phyloP scores from a whole-genome alignment of 2,888 invertebrate species.

The Epinotia brunnichana region DNA sequence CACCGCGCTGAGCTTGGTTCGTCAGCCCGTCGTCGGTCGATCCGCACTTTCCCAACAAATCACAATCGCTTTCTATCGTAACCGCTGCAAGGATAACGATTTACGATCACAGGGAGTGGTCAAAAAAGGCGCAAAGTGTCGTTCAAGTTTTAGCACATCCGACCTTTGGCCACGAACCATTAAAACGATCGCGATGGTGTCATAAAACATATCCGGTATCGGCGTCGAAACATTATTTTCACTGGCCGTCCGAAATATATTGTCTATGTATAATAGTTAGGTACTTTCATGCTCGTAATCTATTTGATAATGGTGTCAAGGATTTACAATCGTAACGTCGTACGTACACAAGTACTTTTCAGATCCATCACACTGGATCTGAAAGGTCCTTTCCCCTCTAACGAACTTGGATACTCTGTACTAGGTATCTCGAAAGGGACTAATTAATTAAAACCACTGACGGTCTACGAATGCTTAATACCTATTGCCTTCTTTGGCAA shows the following conservation, averaged over 20 bases:
- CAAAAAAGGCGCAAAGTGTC: neutral
- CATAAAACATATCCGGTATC: slow-evolving; percentile 25
- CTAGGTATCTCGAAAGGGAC: too few relatives aligned
- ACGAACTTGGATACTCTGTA: neutral
- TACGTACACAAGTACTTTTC: too few relatives aligned
- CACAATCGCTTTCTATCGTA: slow-evolving; percentile 40
- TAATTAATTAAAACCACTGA: neutral
- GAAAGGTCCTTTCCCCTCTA: neutral
- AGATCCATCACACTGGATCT: too few relatives aligned
- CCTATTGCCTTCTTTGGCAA: neutral
- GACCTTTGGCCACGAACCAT: slow-evolving; percentile 6
- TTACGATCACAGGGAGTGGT: slow-evolving; percentile 8
- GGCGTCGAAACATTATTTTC: neutral
- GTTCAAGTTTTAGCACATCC: neutral
- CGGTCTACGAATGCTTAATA: neutral
- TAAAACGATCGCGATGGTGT: slow-evolving; percentile 5
- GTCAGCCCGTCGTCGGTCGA: slow-evolving; percentile 17
- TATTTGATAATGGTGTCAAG: neutral
- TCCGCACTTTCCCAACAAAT: slow-evolving; percentile 40
- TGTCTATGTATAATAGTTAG: neutral
- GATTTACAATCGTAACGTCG: too few relatives aligned
- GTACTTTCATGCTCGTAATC: neutral
- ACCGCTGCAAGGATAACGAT: slow-evolving; percentile 34
- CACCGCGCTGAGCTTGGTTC: slow-evolving; percentile 2
- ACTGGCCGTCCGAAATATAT: neutral